phyloP scores from a whole-genome alignment of 2,113 vertebrate species.

The Oceanites oceanicus region DNA sequence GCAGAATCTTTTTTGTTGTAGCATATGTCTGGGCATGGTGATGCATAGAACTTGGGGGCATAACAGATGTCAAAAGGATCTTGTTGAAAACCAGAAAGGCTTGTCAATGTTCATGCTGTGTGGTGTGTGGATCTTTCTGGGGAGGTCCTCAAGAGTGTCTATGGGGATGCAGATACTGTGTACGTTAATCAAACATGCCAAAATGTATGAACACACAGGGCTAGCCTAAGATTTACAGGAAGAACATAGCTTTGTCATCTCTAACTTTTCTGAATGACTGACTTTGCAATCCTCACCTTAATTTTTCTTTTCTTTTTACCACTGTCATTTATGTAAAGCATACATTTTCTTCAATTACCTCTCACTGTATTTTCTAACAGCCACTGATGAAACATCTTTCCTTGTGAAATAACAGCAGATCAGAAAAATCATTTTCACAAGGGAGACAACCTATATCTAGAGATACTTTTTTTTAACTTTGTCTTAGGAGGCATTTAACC shows the following conservation, averaged over 20 bases:
- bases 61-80: background rate
- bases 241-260: background rate
- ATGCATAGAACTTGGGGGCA: background rate
- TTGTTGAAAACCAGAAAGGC: background rate
- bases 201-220: background rate
- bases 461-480: background rate
- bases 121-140: background rate
- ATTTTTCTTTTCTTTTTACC: background rate
- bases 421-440: background rate
- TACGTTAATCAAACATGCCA: background rate
- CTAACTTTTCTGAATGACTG: background rate
- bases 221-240: background rate
- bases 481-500: background rate
- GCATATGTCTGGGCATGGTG: background rate
- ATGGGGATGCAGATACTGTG: rapidly evolving
- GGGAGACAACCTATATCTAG: rapidly evolving
- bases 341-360: background rate
- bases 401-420: background rate
- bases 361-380: background rate
- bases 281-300: background rate
- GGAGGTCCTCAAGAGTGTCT: background rate
- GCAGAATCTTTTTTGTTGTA: background rate
- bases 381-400: background rate
- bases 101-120: background rate
- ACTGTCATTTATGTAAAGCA: background rate